Evolutionary conservation across 2,888 invertebrate species (phyloP), one percentile per base, ranked within the genome.

Genomic region (Aleiodes alternator): DNA sequence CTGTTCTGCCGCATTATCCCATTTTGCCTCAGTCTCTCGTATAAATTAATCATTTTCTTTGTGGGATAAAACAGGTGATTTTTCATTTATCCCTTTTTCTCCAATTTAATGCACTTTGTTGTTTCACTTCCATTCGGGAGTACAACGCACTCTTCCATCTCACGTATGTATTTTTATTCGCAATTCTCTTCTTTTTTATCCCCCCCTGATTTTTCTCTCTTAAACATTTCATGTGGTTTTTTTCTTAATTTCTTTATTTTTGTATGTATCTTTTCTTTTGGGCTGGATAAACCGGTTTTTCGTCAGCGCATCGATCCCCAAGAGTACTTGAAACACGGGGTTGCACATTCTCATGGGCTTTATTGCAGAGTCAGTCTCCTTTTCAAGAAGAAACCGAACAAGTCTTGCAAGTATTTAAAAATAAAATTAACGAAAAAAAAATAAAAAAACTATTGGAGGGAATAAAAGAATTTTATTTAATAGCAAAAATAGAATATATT

Each of bases 241-340:
- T 50, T 66, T 57, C 66, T 57, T 16, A 9, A 75, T 69, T 64
- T 66, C 14, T 48, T 70, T 69, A 68, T 72, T 73, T 78, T 51
- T 71, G 12, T 57, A 72, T 72, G 77, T 56, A 57, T 51, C 56
- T 48, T 12, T 69, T 73, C 70, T 73, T 69, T 66, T 74, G 48
- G 55, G 71, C 64, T 51, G 71, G 75, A 71, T 71, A 75, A 75
- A 75, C 75, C 75, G 75, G 75, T 75, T 71, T 64, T 71, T 75
- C 56, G 71, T 43, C 38, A 53, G 66, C 66, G 31, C 48, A 74
- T 66, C 70, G 70, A 75, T 75, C 57, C 71, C 69, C 29, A 14
- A 38, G 64, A 56, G 75, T 71, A 75, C 75, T 75, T 71, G 75
- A 71, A 70, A 71, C 64, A 61, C 61, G 61, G 61, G 43, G 38